Evolutionary conservation across 2,797 vertebrate species (phyloP).

Genomic region (Gambusia yucatana): DNA sequence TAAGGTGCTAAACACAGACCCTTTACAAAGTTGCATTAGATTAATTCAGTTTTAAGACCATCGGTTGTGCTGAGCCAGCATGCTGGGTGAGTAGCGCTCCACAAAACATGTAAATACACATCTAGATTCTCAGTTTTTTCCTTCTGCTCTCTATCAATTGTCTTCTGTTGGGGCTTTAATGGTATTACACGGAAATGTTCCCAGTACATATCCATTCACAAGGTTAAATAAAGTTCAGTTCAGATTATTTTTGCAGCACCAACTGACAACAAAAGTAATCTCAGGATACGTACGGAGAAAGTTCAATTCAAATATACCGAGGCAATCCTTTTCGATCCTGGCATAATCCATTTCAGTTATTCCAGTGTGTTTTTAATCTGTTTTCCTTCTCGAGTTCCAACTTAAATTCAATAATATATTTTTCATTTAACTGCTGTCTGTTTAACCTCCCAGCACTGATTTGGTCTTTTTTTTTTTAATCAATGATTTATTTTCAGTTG

Average conservation of each 20-base stretch:
- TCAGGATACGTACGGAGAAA: not conserved
- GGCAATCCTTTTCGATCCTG: not conserved
- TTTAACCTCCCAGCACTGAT: conserved; percentile 3
- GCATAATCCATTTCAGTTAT: not conserved
- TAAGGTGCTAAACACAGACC: conserved; percentile 18
- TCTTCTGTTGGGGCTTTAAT: not conserved
- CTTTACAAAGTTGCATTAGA: conserved; percentile 27
- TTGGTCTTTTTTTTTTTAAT: not conserved
- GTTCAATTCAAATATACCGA: not conserved
- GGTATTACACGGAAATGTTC: conserved; percentile 26
- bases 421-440: conserved; percentile 17
- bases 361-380: not conserved
- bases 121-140: not conserved
- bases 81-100: conserved; percentile 6
- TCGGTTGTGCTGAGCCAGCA: conserved; percentile 9
- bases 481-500: conserved; percentile 15
- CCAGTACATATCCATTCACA: conserved; percentile 15
- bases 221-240: conserved; percentile 11
- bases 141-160: not conserved
- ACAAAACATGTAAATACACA: conserved; percentile 8
- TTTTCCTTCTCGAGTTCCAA: not conserved
- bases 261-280: not conserved
- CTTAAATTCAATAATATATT: not conserved
- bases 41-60: conserved; percentile 21
- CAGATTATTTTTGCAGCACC: not conserved